Conservation (phyloP, 2,797 vertebrate genomes). For the Sebastes dallii region DNA sequence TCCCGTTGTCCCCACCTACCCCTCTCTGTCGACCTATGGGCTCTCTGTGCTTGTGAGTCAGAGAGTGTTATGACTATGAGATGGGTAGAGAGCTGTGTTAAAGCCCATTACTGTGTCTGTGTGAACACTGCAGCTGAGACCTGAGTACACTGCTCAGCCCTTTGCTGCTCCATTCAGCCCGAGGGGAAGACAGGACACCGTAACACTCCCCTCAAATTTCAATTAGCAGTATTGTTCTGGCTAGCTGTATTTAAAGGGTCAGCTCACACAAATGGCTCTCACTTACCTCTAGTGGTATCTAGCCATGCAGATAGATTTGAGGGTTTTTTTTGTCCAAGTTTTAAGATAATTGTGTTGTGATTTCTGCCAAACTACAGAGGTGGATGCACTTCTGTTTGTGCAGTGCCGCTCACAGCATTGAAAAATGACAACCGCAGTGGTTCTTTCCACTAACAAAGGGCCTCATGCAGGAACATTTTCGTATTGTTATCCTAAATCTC, state of each 20-base stretch:
- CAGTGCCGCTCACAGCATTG: background rate
- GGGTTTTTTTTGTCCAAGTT: background rate
- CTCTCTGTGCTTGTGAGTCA: conserved; percentile 24
- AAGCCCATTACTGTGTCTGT: conserved; percentile 50
- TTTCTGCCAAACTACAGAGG: background rate
- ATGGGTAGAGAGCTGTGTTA: conserved; percentile 47
- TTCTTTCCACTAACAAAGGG: background rate
- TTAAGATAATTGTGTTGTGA: background rate
- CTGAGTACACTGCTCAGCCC: conserved; percentile 7
- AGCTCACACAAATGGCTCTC: background rate
- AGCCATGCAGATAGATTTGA: background rate
- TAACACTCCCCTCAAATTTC: conserved; percentile 2
- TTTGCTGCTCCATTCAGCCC: conserved; percentile 13
- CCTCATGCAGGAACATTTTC: background rate
- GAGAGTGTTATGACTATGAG: conserved; percentile 34
- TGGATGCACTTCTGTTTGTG: background rate
- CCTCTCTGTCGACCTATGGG: conserved; percentile 2
- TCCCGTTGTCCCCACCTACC: background rate
- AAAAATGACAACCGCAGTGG: background rate
- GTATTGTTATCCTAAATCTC: background rate
- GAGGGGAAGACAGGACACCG: background rate
- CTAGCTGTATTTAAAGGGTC: background rate
- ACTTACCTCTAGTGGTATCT: background rate
- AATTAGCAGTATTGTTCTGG: conserved; percentile 3
- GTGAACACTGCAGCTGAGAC: conserved; percentile 44